These are phyloP conservation scores for Myotis brandtii DNA, from an alignment of 2,113 vertebrate species.

Conservation along the genomic window DNA sequence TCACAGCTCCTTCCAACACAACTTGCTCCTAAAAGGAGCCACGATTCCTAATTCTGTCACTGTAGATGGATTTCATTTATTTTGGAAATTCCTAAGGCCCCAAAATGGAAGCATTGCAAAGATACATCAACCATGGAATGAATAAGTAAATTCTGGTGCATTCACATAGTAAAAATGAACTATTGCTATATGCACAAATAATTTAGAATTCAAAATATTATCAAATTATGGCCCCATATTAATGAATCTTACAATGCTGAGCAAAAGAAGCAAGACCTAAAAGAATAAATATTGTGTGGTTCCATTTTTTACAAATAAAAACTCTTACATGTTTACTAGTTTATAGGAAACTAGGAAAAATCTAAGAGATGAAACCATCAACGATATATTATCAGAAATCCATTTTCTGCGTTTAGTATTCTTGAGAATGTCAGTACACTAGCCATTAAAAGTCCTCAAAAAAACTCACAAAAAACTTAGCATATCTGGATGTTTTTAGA, in stretches of 20 bases:
- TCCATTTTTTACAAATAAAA: constrained; percentile 31
- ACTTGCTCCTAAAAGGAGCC: neutral
- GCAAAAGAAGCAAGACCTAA: neutral
- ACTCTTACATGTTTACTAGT: neutral
- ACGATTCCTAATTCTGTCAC: neutral
- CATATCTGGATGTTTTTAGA: neutral
- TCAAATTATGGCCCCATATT: neutral
- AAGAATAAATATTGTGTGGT: neutral
- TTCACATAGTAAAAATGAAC: neutral
- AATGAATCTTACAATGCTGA: neutral
- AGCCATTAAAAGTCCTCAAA: neutral
- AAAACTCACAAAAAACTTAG: neutral
- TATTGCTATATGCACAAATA: neutral
- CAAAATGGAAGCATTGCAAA: neutral
- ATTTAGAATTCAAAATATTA: too few species aligned
- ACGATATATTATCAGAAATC: neutral
- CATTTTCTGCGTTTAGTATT: neutral
- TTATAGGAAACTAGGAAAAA: constrained; percentile 29
- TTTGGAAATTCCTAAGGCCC: neutral
- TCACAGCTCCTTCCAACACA: neutral
- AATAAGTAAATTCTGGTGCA: neutral
- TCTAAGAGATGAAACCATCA: neutral
- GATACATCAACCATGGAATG: neutral
- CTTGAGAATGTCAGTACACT: neutral
- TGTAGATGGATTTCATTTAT: neutral